Conservation (phyloP, 2,888 invertebrate species). For the Nomada hirtipes region DNA sequence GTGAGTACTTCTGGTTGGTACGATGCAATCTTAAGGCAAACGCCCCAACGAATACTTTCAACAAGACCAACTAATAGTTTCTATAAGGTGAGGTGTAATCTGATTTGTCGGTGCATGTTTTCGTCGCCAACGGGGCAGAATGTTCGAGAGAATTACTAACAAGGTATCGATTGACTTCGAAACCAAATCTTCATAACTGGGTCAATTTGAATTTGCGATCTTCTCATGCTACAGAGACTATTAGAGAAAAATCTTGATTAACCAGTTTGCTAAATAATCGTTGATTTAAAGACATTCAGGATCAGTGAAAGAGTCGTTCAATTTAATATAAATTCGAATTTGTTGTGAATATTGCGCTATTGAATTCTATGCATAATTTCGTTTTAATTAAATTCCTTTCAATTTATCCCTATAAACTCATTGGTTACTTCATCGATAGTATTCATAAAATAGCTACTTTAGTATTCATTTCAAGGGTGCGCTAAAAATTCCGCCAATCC, state of each 20-base stretch:
- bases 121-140: neutral
- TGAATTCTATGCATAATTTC: neutral
- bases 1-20: no score
- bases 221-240: neutral
- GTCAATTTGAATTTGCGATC: constrained; percentile 15
- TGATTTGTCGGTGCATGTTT: constrained; percentile 8
- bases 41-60: neutral
- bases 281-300: no score
- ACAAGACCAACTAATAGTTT: neutral
- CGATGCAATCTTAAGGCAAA: neutral
- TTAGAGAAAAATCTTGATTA: neutral
- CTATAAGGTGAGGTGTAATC: constrained; percentile 4
- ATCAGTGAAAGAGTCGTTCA: no score
- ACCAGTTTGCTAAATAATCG: neutral
- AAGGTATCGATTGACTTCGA: constrained; percentile 26
- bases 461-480: constrained; percentile 6
- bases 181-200: constrained; percentile 28
- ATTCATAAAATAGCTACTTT: neutral
- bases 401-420: neutral
- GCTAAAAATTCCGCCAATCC: constrained; percentile 5
- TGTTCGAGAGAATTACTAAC: constrained; percentile 16
- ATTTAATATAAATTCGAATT: neutral
- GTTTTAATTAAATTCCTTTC: neutral
- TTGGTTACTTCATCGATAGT: neutral
- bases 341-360: neutral